These are phyloP conservation scores for Ataeniobius toweri DNA, from an alignment of 2,797 vertebrate genomes.

Conservation along the genomic window DNA sequence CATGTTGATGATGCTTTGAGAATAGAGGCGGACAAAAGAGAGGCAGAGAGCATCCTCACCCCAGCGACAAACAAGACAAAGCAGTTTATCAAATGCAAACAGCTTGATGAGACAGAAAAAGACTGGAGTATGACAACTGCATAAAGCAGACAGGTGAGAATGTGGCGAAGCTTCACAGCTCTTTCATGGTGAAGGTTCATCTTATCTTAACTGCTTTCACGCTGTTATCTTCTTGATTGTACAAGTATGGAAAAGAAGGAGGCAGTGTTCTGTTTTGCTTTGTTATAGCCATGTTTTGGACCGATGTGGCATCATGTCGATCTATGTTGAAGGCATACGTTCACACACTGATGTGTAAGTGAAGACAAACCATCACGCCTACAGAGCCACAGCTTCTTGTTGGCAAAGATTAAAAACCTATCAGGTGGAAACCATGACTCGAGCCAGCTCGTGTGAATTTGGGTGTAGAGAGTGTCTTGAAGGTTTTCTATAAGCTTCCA, in stretches of 20 bases:
- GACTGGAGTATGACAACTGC: constrained; percentile 40
- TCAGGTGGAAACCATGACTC: constrained; percentile 4
- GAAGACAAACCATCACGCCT: constrained; percentile 18
- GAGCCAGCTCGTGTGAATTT: constrained; percentile 9
- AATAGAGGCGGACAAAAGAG: constrained; percentile 28
- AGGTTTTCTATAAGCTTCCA: constrained; percentile 26
- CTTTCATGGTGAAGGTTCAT: neutral
- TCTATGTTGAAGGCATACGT: constrained; percentile 44
- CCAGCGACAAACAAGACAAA: constrained; percentile 32
- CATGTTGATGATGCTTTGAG: constrained; percentile 46
- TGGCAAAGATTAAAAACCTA: constrained; percentile 11
- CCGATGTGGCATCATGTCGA: constrained; percentile 63
- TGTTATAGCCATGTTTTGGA: constrained; percentile 45
- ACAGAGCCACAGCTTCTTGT: neutral
- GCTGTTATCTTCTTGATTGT: neutral
- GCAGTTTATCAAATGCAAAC: constrained; percentile 13
- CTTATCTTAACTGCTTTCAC: neutral
- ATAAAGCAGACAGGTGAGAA: constrained; percentile 61
- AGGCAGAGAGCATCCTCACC: constrained; percentile 39
- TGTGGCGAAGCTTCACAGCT: constrained; percentile 20
- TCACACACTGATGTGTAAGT: constrained; percentile 37
- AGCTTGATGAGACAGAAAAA: constrained; percentile 1
- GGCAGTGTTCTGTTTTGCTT: constrained; percentile 33
- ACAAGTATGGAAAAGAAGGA: neutral
- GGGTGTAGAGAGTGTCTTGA: constrained; percentile 26